Percentiles rank a stretch among this genome's conserved stretches.
Evolutionary conservation across 2,797 vertebrate genomes (phyloP).

Genomic region (Neosilurus mollespiculum): DNA sequence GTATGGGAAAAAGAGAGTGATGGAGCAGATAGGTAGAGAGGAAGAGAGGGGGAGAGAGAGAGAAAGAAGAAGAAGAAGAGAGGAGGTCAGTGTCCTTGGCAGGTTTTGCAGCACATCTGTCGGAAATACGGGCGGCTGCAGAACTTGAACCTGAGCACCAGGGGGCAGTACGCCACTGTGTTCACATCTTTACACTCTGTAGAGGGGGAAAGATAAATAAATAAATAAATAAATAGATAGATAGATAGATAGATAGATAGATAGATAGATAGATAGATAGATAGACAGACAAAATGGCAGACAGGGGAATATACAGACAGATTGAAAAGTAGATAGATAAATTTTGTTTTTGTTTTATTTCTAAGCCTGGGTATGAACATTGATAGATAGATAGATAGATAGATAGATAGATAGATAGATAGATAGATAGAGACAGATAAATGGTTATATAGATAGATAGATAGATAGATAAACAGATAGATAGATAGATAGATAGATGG

Average conservation of each 20-base stretch:
- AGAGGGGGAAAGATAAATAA: slow-evolving; percentile 19
- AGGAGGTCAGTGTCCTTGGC: slow-evolving; percentile 88
- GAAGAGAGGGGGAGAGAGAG: slow-evolving; percentile 20
- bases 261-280: not conserved
- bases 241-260: not conserved
- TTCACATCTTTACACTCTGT: slow-evolving; percentile 98
- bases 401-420: not conserved
- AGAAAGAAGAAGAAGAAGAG: slow-evolving; percentile 30
- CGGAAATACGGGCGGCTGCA: slow-evolving; percentile 97
- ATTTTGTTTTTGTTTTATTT: no score
- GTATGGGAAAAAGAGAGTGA: not conserved
- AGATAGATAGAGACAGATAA: no score
- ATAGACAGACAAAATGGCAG: not conserved
- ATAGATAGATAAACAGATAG: no score
- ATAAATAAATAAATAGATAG: not conserved
- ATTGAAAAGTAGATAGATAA: not conserved
- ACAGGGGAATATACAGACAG: not conserved
- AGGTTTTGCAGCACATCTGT: slow-evolving; percentile 99
- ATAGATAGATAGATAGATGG: no score
- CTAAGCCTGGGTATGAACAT: not conserved
- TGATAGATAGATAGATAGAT: not conserved
- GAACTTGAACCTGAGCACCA: slow-evolving; percentile 99
- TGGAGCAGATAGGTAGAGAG: not conserved
- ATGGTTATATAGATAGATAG: no score
- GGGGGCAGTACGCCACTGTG: slow-evolving; percentile 99